phyloP scores from a whole-genome alignment of 2,888 invertebrate species.

The Tanypteryx hageni region DNA sequence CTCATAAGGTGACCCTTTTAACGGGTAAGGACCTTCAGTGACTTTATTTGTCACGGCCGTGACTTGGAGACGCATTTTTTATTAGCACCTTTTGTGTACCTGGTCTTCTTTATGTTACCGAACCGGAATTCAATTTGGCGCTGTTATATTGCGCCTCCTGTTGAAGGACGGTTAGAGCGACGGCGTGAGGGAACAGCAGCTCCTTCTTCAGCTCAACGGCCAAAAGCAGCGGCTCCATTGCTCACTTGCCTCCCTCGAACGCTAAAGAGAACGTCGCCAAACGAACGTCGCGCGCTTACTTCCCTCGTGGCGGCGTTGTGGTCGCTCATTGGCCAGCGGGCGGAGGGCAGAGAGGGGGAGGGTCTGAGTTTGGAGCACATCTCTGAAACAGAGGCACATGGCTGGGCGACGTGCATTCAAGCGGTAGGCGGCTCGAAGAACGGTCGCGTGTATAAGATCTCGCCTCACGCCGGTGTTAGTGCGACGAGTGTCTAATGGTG shows the following conservation, averaged over 20 bases:
- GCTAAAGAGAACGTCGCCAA: slow-evolving; percentile 6
- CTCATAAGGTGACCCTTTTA: too few relatives aligned
- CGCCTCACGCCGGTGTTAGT: not conserved
- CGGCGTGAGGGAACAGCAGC: slow-evolving; percentile 32
- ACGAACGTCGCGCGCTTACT: not conserved
- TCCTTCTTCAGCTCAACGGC: slow-evolving; percentile 6
- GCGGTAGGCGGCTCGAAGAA: not conserved
- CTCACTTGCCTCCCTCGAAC: slow-evolving; percentile 19
- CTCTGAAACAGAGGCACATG: not conserved
- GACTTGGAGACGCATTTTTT: not conserved
- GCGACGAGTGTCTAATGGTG: not conserved
- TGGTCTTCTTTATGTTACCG: not conserved
- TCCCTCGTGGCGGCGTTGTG: slow-evolving; percentile 32
- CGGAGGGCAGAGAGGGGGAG: not conserved
- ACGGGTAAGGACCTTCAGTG: too few relatives aligned
- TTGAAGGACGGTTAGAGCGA: not conserved
- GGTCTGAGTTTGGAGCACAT: not conserved
- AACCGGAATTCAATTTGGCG: slow-evolving; percentile 24
- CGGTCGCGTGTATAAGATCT: not conserved
- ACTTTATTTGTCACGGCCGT: not conserved
- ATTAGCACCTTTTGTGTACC: not conserved
- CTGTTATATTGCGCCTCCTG: slow-evolving; percentile 1
- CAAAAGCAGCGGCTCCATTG: not conserved
- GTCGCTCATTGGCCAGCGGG: slow-evolving; percentile 10
- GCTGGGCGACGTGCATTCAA: slow-evolving; percentile 13